Evolutionary conservation across 1,140 invertebrate species (phyloP), one percentile per base, ranked within the genome.

Genomic region (Drosophila teissieri): DNA sequence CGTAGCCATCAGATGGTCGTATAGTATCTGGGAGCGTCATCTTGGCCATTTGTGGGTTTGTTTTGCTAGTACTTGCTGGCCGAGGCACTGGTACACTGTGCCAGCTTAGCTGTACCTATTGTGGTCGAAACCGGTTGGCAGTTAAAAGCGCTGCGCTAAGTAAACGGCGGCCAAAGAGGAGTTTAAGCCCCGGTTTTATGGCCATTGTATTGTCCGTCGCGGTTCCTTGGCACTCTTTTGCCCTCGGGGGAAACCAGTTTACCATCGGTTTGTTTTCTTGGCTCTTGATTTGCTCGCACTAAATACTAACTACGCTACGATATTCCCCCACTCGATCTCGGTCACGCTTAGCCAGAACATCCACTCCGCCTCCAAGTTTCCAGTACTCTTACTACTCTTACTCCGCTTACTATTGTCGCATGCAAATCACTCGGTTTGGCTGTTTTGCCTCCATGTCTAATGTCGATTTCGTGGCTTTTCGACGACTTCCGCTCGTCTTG

Each of bases 281-380:
- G 15, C 42, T 57, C 53, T 10, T 53, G 54, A 17, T 69, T 48
- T 62, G 58, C 51, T 57, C 61, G 45, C 58, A 42, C 45, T 64
- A 51, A 64, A 67, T 48, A 42, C 14, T 42, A 42, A 42, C n/a
- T 15, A 42, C 45, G 42, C n/a, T 15, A 42, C 45, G 42, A 42
- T 42, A 67, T 48, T 15, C 60, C 31, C 31, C 49, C 27, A 63
- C 64, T 73, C 19, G 19, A 19, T 67, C 44, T 70, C 58, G 83
- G 84, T 86, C 83, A 86, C 80, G 83, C 70, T 88, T 69, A 73
- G 80, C 60, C 76, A 88, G 83, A 86, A 86, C 80, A 79, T 72
- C 67, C 17, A 27, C 24, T 27, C 37, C 61, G 65, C 68, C 62
- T 24, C 55, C 19, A 8, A 24, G 31, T 62, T 45, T 12, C 19